Evolutionary conservation across 2,888 invertebrate species (phyloP), one percentile per base, ranked within the genome.

Genomic region (Oscheius sp.): DNA sequence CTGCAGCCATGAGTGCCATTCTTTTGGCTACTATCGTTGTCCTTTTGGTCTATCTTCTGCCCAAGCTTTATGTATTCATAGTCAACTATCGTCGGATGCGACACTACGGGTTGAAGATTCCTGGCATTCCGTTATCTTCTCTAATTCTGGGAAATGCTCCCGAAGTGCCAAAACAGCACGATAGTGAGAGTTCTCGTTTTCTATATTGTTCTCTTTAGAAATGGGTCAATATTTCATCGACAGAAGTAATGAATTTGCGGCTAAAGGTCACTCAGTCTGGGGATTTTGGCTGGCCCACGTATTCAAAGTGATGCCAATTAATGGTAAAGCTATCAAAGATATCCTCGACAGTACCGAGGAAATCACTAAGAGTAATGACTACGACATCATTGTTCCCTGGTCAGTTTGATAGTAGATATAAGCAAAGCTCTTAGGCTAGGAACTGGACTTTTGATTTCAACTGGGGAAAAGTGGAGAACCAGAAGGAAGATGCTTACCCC

Each of bases 401-500:
- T n/a, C n/a, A n/a, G n/a, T n/a, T n/a, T n/a, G n/a, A n/a, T n/a
- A n/a, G n/a, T n/a, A n/a, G n/a, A n/a, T n/a, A n/a, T n/a, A n/a
- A n/a, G n/a, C n/a, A n/a, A n/a, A n/a, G n/a, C n/a, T n/a, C n/a
- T n/a, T n/a, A n/a, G n/a, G n/a, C n/a, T n/a, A n/a, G n/a, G n/a
- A n/a, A n/a, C n/a, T n/a, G n/a, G n/a, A n/a, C n/a, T n/a, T n/a
- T n/a, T n/a, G n/a, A n/a, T n/a, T 70, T 88, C 89, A 79, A 87
- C 87, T 39, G 89, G 88, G 8, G 79, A 81, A 3, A 89, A 89
- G 80, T 90, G 89, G 89, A 85, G 84, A 25, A 72, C 72, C 1
- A 82, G 89, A 31, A 80, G 89, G 20, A 88, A 88, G 74, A 82
- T 89, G 79, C 81, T 89, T 48, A 89, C 89, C 0, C 89, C 89